Evolutionary conservation across 2,797 vertebrate genomes (phyloP).

Genomic region (Poecile montanus): DNA sequence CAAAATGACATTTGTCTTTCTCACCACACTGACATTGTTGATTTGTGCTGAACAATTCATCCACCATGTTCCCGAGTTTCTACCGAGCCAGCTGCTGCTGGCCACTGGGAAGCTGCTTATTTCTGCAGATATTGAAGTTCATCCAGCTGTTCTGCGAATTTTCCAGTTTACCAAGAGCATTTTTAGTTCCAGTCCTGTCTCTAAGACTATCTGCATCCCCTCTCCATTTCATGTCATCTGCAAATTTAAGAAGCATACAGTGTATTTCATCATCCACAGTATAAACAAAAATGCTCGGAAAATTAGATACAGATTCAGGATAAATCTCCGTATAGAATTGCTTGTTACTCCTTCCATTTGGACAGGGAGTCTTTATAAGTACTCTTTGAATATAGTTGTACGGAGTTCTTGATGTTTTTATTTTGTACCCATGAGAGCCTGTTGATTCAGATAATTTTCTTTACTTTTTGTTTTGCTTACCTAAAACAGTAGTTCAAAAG

Average conservation of each 20-base stretch:
- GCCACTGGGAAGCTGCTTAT: not conserved
- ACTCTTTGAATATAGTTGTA: not conserved
- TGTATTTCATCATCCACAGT: not conserved
- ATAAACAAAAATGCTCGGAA: not conserved
- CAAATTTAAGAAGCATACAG: not conserved
- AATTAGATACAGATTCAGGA: not conserved
- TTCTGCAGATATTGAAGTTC: not conserved
- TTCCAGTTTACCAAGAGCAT: not conserved
- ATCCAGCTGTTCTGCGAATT: constrained; percentile 26
- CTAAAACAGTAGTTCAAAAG: not conserved
- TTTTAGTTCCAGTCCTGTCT: not conserved
- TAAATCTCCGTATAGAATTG: not conserved
- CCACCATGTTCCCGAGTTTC: not conserved
- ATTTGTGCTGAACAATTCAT: not conserved
- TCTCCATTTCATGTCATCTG: not conserved
- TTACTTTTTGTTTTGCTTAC: not conserved
- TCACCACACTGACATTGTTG: not conserved
- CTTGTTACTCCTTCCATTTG: not conserved
- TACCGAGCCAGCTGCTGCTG: not conserved
- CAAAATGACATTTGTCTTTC: not conserved
- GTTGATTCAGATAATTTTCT: not conserved
- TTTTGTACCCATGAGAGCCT: not conserved
- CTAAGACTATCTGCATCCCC: not conserved
- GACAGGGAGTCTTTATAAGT: not conserved
- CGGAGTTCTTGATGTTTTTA: not conserved